These are phyloP conservation scores for Ictidomys tridecemlineatus DNA, from an alignment of 2,113 vertebrate genomes.

Conservation along the genomic window DNA sequence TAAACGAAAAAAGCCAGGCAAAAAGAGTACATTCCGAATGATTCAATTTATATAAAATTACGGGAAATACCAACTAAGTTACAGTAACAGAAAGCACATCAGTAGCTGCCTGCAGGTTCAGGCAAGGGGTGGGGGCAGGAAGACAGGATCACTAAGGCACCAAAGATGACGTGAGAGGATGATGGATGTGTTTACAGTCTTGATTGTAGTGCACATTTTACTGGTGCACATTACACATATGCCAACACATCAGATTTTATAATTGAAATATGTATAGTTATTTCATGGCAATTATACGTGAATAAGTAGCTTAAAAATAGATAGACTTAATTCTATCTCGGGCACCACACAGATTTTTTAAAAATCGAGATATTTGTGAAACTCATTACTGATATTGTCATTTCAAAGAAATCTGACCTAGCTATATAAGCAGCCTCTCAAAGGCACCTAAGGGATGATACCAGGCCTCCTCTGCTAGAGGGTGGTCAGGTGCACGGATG, in stretches of 20 bases:
- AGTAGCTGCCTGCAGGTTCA: not conserved
- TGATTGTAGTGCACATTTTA: not conserved
- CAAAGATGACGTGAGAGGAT: not conserved
- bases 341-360: not conserved
- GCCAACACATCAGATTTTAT: not conserved
- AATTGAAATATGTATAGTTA: not conserved
- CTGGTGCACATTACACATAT: not conserved
- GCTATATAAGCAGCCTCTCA: not conserved
- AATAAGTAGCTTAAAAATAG: not conserved
- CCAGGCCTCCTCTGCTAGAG: not conserved
- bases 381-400: not conserved
- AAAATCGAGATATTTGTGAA: not conserved
- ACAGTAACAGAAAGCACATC: not conserved
- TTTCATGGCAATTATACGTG: not conserved
- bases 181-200: not conserved
- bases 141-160: not conserved
- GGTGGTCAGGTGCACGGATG: no score
- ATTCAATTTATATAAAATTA: not conserved
- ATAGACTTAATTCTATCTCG: not conserved
- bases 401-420: constrained; percentile 10
- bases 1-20: not conserved
- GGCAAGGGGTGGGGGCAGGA: no score
- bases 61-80: not conserved
- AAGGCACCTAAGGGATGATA: not conserved
- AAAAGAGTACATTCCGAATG: not conserved